Evolutionary conservation across 1,140 invertebrate genomes (phyloP), one percentile per base, ranked within the genome.

Genomic region (Euura lappo): DNA sequence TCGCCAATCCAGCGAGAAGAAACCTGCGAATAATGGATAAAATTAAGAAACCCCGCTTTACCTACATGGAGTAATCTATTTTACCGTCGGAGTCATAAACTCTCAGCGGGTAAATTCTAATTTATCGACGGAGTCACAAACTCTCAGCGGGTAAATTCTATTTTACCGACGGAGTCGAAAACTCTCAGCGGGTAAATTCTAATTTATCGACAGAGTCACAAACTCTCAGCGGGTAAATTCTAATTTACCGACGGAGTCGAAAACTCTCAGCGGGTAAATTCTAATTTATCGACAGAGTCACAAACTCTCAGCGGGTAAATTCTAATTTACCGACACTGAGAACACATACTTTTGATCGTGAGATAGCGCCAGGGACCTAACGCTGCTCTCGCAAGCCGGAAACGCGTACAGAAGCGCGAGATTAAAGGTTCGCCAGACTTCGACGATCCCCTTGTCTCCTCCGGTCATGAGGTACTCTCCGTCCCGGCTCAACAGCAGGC

Each of bases 381-480:
- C 95, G 82, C 95, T 94, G 83, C 96, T 96, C 88, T 98, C 98
- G 89, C 97, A 98, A 68, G 95, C 94, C 76, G 98, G 98, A 89
- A 98, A 99, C 73, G 98, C 96, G 88, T 99, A 99, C 1, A 99
- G 91, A 71, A 98, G 91, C 75, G 97, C 96, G 72, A 99, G 91
- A 81, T 98, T 98, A 89, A 99, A 98, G 68, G 98, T 97, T 85
- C 98, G 91, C 96, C 97, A 99, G 66, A 99, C 97, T 89, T 99
- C 97, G 74, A 99, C 98, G 72, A 99, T 96, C 74, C 98, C 98
- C 85, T 95, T 96, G 82, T 99, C 97, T 6, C 97, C 97, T 71
- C 96, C 98, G 76, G 96, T 97, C 91, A 99, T 94, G 83, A 99
- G 90, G 87, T 99, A 99, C 89, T 99, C 98, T 65, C 98, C 98